Percentiles rank a stretch among this genome's conserved stretches.
Conservation (phyloP, 2,113 vertebrate genomes). For the Seriola quinqueradiata region DNA sequence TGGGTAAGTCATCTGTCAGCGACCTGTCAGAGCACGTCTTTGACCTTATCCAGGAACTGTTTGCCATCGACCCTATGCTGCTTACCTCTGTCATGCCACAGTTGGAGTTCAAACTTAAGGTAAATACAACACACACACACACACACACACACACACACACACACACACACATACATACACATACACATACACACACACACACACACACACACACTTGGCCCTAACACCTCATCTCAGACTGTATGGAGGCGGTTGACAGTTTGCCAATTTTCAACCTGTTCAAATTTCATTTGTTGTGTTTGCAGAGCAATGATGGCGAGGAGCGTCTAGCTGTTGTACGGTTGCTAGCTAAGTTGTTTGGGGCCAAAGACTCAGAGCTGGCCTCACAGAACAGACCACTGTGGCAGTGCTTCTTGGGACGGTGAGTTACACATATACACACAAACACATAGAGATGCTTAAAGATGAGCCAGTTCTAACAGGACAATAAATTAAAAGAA, state of each 20-base stretch:
- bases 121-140: conserved; percentile 36
- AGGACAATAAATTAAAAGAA: background rate
- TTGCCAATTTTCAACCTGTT: too few relatives aligned
- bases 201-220: background rate
- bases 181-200: background rate
- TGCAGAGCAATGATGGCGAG: conserved; percentile 97
- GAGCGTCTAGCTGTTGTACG: conserved; percentile 97
- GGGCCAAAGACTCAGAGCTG: conserved; percentile 98
- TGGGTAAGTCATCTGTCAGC: conserved; percentile 98
- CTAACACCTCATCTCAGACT: background rate
- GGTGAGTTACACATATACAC: conserved; percentile 83
- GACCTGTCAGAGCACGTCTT: conserved; percentile 99
- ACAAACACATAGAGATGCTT: background rate
- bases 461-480: background rate
- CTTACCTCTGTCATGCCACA: conserved; percentile 98
- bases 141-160: background rate
- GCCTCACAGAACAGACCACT: conserved; percentile 97
- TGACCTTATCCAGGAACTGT: conserved; percentile 99
- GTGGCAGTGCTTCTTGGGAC: conserved; percentile 98
- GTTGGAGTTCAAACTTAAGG: conserved; percentile 99
- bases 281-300: conserved; percentile 5
- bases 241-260: too few relatives aligned
- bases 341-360: conserved; percentile 96
- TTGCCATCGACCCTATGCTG: conserved; percentile 96
- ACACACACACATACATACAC: background rate